phyloP scores from a whole-genome alignment of 2,113 vertebrate species.

The Catharus minimus region DNA sequence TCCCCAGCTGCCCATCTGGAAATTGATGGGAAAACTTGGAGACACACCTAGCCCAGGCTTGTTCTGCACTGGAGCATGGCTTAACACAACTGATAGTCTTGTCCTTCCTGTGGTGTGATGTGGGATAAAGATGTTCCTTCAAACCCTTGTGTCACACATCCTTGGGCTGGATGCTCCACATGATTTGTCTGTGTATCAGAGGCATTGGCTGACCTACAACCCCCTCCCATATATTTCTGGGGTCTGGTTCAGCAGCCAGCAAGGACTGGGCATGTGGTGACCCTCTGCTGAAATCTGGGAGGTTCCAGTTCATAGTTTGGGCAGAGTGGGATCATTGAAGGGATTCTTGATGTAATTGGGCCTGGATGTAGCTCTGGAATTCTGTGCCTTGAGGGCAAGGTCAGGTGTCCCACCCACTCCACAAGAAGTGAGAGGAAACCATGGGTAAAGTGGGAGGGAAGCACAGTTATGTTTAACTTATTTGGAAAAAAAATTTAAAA shows the following conservation, averaged over 20 bases:
- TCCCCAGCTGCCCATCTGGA: not conserved
- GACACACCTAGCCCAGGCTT: too few species aligned
- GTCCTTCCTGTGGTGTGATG: rapidly evolving
- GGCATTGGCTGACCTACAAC: not conserved
- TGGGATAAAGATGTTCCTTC: not conserved
- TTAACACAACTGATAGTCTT: not conserved
- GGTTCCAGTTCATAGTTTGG: rapidly evolving
- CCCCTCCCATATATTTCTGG: not conserved
- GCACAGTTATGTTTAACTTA: not conserved
- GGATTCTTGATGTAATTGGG: not conserved
- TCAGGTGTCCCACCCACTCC: not conserved
- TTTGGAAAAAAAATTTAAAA: not conserved
- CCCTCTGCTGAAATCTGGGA: not conserved
- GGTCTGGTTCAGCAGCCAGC: not conserved
- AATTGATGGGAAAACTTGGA: not conserved
- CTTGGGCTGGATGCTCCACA: not conserved
- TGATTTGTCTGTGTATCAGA: not conserved
- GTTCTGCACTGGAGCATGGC: not conserved
- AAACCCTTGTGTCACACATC: not conserved
- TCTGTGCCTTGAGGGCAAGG: too few species aligned
- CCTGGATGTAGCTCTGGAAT: not conserved
- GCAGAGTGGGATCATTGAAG: not conserved
- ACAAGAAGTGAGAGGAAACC: not conserved
- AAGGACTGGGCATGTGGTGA: not conserved
- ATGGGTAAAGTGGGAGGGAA: not conserved